phyloP scores from a whole-genome alignment of 2,888 invertebrate species.

The Aphidius colemani region DNA sequence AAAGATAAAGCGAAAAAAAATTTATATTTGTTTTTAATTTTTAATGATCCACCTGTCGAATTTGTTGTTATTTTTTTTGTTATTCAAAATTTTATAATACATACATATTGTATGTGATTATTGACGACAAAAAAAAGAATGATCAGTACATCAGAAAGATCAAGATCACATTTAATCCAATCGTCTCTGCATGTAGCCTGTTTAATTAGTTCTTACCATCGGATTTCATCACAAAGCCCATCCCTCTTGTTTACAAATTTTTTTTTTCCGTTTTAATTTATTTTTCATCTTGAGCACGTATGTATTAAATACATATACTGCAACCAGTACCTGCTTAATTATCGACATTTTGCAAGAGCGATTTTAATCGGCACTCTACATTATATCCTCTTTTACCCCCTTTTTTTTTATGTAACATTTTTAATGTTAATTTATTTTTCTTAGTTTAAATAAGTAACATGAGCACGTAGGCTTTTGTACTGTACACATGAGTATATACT shows the following conservation, averaged over 20 bases:
- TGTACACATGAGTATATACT: not conserved
- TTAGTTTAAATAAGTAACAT: not conserved
- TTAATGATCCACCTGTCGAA: not conserved
- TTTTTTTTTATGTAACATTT: not conserved
- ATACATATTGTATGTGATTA: conserved; percentile 13
- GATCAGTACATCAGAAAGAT: conserved; percentile 9
- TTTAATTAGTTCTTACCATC: conserved; percentile 32
- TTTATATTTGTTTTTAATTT: not conserved
- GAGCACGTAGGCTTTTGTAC: conserved; percentile 14
- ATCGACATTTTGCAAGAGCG: conserved; percentile 33
- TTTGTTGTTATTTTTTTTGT: not conserved
- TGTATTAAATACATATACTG: conserved; percentile 18
- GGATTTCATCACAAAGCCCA: conserved; percentile 31
- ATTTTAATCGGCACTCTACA: conserved; percentile 30
- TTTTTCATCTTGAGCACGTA: not conserved
- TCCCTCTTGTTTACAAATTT: not conserved
- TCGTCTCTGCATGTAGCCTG: conserved; percentile 28
- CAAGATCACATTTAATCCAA: conserved; percentile 9
- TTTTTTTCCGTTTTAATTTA: too few species aligned
- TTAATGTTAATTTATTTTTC: not conserved
- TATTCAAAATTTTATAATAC: conserved; percentile 7
- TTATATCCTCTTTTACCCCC: conserved; percentile 7
- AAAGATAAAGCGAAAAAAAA: not conserved
- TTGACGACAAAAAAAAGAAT: conserved; percentile 4
- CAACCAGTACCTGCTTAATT: conserved; percentile 27